Evolutionary conservation across 2,888 invertebrate species (phyloP).

Genomic region (Orthonychiurus folsomi): DNA sequence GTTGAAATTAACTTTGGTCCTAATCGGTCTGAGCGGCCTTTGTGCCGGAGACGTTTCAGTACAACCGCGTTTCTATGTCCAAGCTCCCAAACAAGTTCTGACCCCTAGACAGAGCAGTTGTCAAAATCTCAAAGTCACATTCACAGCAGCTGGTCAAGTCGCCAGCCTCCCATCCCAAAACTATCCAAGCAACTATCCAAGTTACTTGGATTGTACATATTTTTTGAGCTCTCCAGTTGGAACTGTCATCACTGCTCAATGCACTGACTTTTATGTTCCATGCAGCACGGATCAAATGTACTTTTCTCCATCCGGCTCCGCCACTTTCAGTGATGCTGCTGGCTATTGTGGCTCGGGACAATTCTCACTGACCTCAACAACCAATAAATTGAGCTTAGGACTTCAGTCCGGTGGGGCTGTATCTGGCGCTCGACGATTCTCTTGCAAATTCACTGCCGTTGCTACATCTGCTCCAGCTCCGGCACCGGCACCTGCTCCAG

Average conservation of each 20-base stretch:
- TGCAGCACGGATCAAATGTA: background rate
- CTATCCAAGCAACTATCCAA: constrained; percentile 3
- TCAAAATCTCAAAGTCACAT: background rate
- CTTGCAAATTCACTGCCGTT: background rate
- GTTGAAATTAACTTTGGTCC: background rate
- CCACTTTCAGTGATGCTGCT: background rate
- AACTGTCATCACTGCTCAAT: background rate
- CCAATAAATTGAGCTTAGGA: background rate
- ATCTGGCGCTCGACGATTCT: background rate
- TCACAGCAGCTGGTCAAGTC: background rate
- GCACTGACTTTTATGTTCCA: constrained; percentile 2
- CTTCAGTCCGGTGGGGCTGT: background rate
- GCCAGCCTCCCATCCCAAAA: background rate
- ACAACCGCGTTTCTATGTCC: background rate
- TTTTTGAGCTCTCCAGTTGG: background rate
- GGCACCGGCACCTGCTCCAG: background rate
- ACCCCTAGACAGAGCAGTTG: background rate
- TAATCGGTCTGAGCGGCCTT: background rate
- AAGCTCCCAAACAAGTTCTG: background rate
- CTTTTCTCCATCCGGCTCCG: background rate
- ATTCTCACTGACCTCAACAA: background rate
- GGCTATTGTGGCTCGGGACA: background rate
- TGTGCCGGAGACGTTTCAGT: background rate
- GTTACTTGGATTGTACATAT: background rate
- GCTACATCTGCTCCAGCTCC: background rate